phyloP scores from a whole-genome alignment of 2,113 vertebrate genomes.

The Prochilodus magdalenae region DNA sequence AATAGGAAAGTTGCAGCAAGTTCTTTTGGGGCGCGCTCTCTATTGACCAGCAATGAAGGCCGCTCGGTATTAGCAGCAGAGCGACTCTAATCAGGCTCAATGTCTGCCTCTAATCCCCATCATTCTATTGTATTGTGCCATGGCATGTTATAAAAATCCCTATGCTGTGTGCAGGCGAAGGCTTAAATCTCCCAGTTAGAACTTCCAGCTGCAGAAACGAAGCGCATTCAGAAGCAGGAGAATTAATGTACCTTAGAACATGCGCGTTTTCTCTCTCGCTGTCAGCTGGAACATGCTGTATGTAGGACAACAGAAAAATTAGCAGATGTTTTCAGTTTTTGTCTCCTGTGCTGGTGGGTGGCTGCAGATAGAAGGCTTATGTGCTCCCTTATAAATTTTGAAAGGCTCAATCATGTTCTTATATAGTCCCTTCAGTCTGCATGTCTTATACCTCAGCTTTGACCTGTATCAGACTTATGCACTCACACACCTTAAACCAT shows the following conservation, averaged over 20 bases:
- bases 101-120: conserved; percentile 7
- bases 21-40: neutral
- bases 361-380: neutral
- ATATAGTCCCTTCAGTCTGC: conserved; percentile 1
- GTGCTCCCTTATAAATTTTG: conserved; percentile 34
- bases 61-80: neutral
- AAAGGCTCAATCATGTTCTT: conserved; percentile 36
- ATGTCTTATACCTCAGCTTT: conserved; percentile 15
- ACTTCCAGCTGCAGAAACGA: conserved; percentile 1
- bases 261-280: neutral
- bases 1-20: neutral
- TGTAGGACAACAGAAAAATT: neutral
- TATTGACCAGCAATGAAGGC: neutral
- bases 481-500: conserved; percentile 18
- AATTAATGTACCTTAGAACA: neutral
- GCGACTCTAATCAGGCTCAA: neutral
- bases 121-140: conserved; percentile 10
- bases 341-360: neutral
- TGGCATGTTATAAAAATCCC: conserved; percentile 12
- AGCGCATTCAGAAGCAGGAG: neutral
- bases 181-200: neutral
- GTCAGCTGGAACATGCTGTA: neutral
- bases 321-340: neutral
- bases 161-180: neutral
- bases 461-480: conserved; percentile 11